Percentiles rank a stretch among this genome's conserved stretches.
Evolutionary conservation across 2,797 vertebrate genomes (phyloP).

Genomic region (Anguilla pacifica): DNA sequence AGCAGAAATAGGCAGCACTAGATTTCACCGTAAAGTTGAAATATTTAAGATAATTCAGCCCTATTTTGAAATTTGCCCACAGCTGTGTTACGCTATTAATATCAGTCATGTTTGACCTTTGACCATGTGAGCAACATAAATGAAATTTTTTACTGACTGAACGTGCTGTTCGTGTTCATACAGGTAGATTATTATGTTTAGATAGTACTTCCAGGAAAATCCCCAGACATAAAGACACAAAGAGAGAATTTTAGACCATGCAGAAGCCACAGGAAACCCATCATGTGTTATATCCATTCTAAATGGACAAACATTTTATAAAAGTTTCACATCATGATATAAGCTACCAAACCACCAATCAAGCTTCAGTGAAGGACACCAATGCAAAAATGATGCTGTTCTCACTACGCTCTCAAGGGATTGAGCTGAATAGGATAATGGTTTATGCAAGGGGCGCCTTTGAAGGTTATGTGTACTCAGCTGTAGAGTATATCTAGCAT

Average conservation of each 20-base stretch:
- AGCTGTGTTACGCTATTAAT: not conserved
- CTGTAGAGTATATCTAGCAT: not conserved
- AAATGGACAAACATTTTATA: not conserved
- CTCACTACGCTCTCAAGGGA: not conserved
- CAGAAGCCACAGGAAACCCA: too few relatives aligned
- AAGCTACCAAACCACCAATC: not conserved
- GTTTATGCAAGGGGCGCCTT: not conserved
- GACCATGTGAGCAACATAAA: not conserved
- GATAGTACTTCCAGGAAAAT: not conserved
- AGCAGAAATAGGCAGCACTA: not conserved
- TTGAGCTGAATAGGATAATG: not conserved
- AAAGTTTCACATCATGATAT: not conserved
- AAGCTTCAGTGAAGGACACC: not conserved
- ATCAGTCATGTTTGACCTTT: not conserved
- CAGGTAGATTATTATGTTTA: not conserved
- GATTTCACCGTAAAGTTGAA: not conserved
- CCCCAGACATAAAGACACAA: not conserved
- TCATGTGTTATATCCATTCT: not conserved
- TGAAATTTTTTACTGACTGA: not conserved
- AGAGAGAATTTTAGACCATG: too few relatives aligned
- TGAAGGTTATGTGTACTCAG: conserved; percentile 21
- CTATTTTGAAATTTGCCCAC: not conserved
- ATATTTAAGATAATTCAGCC: not conserved
- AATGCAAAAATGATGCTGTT: not conserved
- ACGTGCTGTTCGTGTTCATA: not conserved